Evolutionary conservation across 2,113 vertebrate species (phyloP).

Genomic region (Gambusia affinis): DNA sequence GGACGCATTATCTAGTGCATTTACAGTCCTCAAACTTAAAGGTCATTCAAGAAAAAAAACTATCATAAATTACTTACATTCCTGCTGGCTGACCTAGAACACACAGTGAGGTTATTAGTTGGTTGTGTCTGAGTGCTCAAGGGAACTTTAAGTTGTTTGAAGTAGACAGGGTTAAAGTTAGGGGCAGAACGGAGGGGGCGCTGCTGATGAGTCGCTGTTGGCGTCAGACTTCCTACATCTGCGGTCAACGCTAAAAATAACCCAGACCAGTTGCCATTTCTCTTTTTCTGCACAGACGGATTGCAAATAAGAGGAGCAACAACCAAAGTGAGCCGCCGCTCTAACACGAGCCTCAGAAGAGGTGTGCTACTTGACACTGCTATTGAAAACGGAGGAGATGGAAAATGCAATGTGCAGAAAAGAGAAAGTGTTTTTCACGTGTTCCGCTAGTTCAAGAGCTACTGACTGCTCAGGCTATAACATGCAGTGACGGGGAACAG

Average conservation of each 20-base stretch:
- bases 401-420: neutral
- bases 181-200: too few species aligned
- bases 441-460: slow-evolving; percentile 2
- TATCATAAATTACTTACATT: neutral
- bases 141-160: neutral
- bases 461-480: too few species aligned
- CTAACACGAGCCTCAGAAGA: neutral
- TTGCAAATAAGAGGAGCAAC: neutral
- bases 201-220: neutral
- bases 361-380: slow-evolving; percentile 1
- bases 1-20: rapidly evolving
- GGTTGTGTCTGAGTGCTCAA: neutral
- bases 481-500: neutral
- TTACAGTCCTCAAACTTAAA: slow-evolving; percentile 3
- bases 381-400: neutral
- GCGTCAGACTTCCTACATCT: neutral
- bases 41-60: neutral
- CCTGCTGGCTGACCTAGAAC: neutral
- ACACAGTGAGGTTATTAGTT: neutral
- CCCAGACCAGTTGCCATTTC: neutral
- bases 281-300: neutral
- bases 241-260: neutral
- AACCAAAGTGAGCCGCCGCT: neutral
- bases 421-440: neutral
- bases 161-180: neutral